Evolutionary conservation across 2,888 invertebrate genomes (phyloP), one percentile per base, ranked within the genome.

Genomic region (Plebejus anna): DNA sequence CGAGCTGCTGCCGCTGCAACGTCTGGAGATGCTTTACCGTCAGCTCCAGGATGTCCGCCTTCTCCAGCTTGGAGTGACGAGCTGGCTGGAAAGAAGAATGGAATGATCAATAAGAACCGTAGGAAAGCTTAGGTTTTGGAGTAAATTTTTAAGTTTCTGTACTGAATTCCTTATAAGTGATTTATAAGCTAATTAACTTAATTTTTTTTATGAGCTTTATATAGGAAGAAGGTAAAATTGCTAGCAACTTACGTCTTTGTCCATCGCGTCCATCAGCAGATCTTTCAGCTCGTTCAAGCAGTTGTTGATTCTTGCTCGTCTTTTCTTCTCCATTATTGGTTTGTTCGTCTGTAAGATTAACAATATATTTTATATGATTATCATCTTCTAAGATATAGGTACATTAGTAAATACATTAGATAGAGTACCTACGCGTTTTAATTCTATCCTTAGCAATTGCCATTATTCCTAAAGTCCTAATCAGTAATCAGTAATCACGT

Each of bases 41-140:
- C 95, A 98, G 96, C 90, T 99, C 99, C 76, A 99, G 93, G 82
- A 99, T 98, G 89, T 99, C 99, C 0, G 99, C 98, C 87, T 99
- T 99, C 89, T 99, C 99, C 84, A 99, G 94, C 88, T 99, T 99
- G 5, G 98, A 98, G 91, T 98, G 98, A 78, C 98, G 96, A 1
- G 98, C 96, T 59, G 98, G 98, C 98, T 98, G 95, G 79, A 95
- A 95, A 82, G 55, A 79, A 76, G 61, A 57, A 75, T 38, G 28
- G 13, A 47, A 72, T n/a, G n/a, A 78, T 28, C 1, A 32, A 66
- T 66, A 22, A 22, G 22, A 22, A 16, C 5, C 32, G 32, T 66
- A 66, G 22, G 13, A 13, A 59, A 59, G 22, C 59, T 51, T 51
- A 13, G 51, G 13, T 13, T 51, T 51, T 51, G 0, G 0, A 51